A percentile compares a stretch with the other conserved stretches of the same genome.
These are phyloP conservation scores for Chroicocephalus ridibundus DNA, from an alignment of 2,113 vertebrate genomes.

Conservation along the genomic window DNA sequence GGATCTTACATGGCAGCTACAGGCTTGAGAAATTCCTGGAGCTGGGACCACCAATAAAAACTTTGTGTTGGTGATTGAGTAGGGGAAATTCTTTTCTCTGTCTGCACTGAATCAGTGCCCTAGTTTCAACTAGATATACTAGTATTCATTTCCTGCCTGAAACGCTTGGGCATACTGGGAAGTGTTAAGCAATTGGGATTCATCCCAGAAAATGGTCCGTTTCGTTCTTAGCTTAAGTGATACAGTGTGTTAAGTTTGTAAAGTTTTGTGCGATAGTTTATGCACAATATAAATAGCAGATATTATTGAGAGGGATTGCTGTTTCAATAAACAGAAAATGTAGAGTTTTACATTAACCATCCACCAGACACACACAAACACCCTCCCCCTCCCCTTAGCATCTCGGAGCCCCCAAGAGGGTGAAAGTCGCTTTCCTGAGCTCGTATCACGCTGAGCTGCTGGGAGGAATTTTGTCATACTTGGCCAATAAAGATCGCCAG, in stretches of 20 bases:
- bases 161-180: conserved; percentile 32
- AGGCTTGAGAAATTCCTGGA: conserved; percentile 23
- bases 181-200: conserved; percentile 53
- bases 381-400: background rate
- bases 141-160: conserved; percentile 62
- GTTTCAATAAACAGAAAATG: background rate
- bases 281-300: background rate
- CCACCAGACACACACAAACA: background rate
- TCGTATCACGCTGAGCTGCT: background rate
- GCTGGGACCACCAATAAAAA: conserved; percentile 34
- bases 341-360: background rate
- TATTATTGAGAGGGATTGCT: background rate
- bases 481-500: conserved; percentile 8
- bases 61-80: background rate
- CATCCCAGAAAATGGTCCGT: conserved; percentile 2
- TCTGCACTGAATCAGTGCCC: conserved; percentile 56
- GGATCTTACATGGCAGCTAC: background rate
- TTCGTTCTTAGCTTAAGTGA: conserved; percentile 18
- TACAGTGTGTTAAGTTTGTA: background rate
- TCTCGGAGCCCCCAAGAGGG: background rate
- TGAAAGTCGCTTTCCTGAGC: background rate
- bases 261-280: background rate
- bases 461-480: conserved; percentile 50
- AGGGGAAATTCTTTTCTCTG: conserved; percentile 49
- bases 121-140: conserved; percentile 26